phyloP scores from a whole-genome alignment of 2,797 vertebrate species.

The Rousettus madagascariensis region DNA sequence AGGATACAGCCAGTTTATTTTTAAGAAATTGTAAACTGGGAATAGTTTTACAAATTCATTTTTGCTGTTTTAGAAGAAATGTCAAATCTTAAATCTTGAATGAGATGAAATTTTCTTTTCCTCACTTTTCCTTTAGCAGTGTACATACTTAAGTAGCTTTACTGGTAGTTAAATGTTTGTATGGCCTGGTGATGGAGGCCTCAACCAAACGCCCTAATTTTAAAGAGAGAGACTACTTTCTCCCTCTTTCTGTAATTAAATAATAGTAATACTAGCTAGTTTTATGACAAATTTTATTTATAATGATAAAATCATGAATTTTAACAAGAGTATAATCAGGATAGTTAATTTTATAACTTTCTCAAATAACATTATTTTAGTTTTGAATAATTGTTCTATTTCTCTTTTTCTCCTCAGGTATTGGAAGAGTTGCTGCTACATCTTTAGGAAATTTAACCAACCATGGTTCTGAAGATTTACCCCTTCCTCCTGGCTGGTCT shows the following conservation, averaged over 20 bases:
- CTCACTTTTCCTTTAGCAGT: constrained; percentile 29
- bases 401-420: constrained; percentile 85
- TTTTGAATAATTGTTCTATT: neutral
- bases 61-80: constrained; percentile 53
- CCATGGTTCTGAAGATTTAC: constrained; percentile 92
- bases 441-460: constrained; percentile 97
- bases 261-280: neutral
- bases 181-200: neutral
- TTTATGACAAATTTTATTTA: constrained; percentile 34
- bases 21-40: constrained; percentile 28
- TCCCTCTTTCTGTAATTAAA: constrained; percentile 21
- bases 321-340: neutral
- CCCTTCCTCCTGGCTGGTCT: constrained; percentile 96
- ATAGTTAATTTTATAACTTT: neutral
- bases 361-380: neutral
- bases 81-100: constrained; percentile 59
- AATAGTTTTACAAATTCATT: constrained; percentile 50
- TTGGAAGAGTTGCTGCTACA: constrained; percentile 96
- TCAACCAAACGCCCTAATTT: constrained; percentile 35
- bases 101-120: constrained; percentile 40
- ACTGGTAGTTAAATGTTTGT: constrained; percentile 38
- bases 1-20: neutral
- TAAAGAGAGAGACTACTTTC: neutral
- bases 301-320: neutral
- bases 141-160: constrained; percentile 2